Conservation (phyloP, 2,888 invertebrate genomes). For the Exocentrus adspersus region DNA sequence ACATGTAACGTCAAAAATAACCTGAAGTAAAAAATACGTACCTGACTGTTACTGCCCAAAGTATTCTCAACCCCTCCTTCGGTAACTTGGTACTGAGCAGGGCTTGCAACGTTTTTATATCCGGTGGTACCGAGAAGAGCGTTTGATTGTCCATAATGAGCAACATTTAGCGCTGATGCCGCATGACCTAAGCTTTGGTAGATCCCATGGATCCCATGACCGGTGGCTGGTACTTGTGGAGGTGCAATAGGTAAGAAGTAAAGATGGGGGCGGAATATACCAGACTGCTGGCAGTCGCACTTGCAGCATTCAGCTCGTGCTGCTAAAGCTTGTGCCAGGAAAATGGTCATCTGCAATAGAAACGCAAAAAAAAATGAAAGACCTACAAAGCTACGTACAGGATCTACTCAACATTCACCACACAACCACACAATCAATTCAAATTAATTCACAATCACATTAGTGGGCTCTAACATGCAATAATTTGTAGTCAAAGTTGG, state of each 20-base stretch:
- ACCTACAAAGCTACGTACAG: no score
- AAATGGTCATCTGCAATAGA: constrained; percentile 20
- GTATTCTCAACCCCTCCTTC: background rate
- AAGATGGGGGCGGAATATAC: background rate
- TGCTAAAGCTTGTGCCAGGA: constrained; percentile 26
- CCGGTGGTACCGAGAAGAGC: background rate
- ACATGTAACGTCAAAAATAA: no score
- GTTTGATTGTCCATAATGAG: background rate
- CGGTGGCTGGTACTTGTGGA: background rate
- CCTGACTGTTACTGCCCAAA: background rate
- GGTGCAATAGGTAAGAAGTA: constrained; percentile 5
- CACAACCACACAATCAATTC: no score
- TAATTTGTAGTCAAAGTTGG: no score
- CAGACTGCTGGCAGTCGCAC: constrained; percentile 24
- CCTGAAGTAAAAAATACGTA: background rate
- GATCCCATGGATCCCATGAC: background rate
- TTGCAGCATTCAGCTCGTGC: constrained; percentile 26
- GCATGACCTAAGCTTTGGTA: background rate
- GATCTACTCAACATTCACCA: no score
- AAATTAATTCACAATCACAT: no score
- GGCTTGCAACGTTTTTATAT: background rate
- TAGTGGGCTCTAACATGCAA: no score
- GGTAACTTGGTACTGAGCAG: background rate
- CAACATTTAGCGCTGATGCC: background rate
- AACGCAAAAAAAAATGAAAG: no score